These are phyloP conservation scores for Anniella stebbinsi DNA, from an alignment of 2,797 vertebrate genomes.

Conservation along the genomic window DNA sequence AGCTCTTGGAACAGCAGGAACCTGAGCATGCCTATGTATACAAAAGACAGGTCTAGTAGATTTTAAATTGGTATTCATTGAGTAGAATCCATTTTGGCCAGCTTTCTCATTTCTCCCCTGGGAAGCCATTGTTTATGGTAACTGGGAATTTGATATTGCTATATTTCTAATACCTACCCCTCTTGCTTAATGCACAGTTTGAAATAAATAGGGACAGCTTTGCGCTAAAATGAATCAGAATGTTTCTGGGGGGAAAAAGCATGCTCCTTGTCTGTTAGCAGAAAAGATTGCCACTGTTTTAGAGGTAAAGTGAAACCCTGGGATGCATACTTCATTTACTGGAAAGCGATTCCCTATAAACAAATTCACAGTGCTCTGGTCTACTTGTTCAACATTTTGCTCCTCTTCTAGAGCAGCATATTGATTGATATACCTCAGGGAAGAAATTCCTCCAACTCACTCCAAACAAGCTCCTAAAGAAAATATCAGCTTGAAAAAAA, in stretches of 20 bases:
- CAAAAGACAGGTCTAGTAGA: slow-evolving; percentile 72
- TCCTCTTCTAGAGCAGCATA: slow-evolving; percentile 73
- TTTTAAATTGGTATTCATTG: slow-evolving; percentile 77
- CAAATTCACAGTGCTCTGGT: slow-evolving; percentile 75
- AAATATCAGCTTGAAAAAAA: slow-evolving; percentile 80
- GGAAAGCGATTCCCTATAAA: slow-evolving; percentile 70
- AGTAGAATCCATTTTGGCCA: slow-evolving; percentile 74
- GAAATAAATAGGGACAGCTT: slow-evolving; percentile 64
- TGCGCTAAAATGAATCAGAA: slow-evolving; percentile 48
- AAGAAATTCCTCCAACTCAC: slow-evolving; percentile 80
- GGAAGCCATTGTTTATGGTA: slow-evolving; percentile 66
- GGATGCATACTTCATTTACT: slow-evolving; percentile 59
- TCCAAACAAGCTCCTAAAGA: slow-evolving; percentile 80
- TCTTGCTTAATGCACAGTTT: slow-evolving; percentile 53
- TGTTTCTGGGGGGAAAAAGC: slow-evolving; percentile 8
- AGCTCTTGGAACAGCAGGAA: slow-evolving; percentile 74
- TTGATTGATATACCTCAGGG: slow-evolving; percentile 83
- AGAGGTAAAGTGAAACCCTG: slow-evolving; percentile 58
- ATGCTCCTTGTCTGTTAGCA: slow-evolving; percentile 48
- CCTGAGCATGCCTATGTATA: slow-evolving; percentile 65
- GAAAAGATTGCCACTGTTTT: slow-evolving; percentile 71
- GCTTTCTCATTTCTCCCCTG: slow-evolving; percentile 70
- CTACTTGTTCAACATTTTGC: slow-evolving; percentile 71
- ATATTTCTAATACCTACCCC: slow-evolving; percentile 60
- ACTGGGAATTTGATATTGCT: slow-evolving; percentile 63